Base-by-base conservation (phyloP, 2,113 vertebrate species). In the Pleuronectes platessa region DNA sequence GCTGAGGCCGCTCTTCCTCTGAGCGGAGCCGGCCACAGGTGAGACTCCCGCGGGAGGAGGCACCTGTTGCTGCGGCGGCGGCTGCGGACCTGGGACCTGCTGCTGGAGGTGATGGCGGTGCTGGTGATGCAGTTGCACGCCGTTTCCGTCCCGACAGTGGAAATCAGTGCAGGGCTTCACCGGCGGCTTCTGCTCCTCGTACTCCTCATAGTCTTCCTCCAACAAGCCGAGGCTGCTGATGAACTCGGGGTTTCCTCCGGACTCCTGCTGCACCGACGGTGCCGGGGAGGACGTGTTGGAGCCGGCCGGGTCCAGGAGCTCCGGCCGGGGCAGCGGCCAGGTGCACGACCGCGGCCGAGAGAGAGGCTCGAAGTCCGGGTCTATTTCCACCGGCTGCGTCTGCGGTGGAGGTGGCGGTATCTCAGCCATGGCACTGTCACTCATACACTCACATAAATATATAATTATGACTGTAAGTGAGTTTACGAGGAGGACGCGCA, bases 331-430 rank as follows among this genome's bases (percentile, higher is more conserved):
- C 54, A 98, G 93, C 70, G 92, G 96, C 95, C 90, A 97, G 87
- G 94, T 96, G 94, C 90, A 98, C 76, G 95, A 98, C 67, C 93
- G 96, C 37, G 93, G 96, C 23, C 95, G 95, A 65, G 94, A 93
- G 17, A 96, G 94, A 70, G 96, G 96, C 91, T 97, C 96, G 58
- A 97, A 97, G 81, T 96, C 96, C 71, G 95, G 94, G 93, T 96
- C 95, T 86, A 94, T 95, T 81, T 95, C 95, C 71, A 94, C 94
- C 72, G 92, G 87, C 73, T 93, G 93, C 62, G 78, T 79, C 74
- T 92, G 51, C 9, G 51, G 51, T 53, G 51, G 93, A 61, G 86
- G 90, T 75, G 81, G 86, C 55, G 94, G 92, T 35, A 88, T 90
- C 83, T 96, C 95, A 76, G 95, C 95, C 95, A 95, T 95, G 62